These are phyloP conservation scores for Neolamprologus variostigma DNA, from an alignment of 2,113 vertebrate species.

Conservation along the genomic window DNA sequence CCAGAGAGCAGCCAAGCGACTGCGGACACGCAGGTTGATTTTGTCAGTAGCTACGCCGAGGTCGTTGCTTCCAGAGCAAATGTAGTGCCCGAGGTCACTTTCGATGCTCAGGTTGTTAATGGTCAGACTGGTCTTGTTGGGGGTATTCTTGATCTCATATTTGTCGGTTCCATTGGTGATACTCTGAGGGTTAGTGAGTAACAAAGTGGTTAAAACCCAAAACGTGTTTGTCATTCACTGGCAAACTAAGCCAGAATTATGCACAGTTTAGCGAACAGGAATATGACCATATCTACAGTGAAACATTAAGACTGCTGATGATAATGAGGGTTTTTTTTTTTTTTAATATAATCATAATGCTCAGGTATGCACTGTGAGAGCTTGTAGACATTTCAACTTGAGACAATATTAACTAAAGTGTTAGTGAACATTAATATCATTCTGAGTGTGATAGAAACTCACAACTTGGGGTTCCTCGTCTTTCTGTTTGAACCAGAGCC, in stretches of 20 bases:
- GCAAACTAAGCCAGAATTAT: neutral
- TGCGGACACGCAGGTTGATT: conserved; percentile 81
- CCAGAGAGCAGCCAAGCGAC: conserved; percentile 89
- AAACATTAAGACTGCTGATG: neutral
- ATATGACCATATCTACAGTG: neutral
- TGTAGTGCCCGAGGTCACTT: conserved; percentile 72
- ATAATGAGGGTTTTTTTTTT: rapidly evolving
- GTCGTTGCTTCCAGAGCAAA: conserved; percentile 67
- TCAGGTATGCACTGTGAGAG: neutral
- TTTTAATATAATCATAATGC: neutral
- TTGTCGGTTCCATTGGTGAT: conserved; percentile 66
- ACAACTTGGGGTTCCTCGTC: neutral
- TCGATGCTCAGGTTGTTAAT: conserved; percentile 68
- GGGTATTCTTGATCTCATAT: conserved; percentile 68
- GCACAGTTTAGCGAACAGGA: neutral
- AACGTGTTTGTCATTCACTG: neutral
- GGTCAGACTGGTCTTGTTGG: conserved; percentile 69
- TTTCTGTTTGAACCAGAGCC: conserved; percentile 51
- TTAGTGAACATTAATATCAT: neutral
- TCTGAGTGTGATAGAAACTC: neutral
- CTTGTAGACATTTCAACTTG: neutral
- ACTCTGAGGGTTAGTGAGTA: neutral
- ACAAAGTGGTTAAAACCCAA: neutral
- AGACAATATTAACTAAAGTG: neutral
- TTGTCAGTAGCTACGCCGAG: neutral